Base-by-base conservation (phyloP, 2,888 invertebrate genomes). In the Tholera decimalis region DNA sequence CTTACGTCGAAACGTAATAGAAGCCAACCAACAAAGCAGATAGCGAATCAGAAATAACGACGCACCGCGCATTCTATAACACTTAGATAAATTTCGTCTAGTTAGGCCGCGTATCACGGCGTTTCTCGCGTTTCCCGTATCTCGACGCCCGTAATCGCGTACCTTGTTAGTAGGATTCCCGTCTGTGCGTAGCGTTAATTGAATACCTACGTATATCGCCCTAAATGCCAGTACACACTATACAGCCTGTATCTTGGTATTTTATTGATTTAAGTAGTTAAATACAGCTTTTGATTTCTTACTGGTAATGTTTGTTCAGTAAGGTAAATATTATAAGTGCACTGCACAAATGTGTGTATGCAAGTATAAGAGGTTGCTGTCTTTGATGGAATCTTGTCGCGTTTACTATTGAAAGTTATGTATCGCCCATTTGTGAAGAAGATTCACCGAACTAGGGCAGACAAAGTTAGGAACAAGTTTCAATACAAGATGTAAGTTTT, bases 31-130 rank as follows among this genome's bases (percentile, higher is more conserved):
- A 56, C 72, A 72, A 73, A 80, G 37, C 66, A 72, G 72, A 74
- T 76, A 67, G 73, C 73, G 58, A 77, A 76, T 77, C 57, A 77
- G 76, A 78, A 80, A 76, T 80, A 80, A 80, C 79, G 81, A 79
- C 73, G 70, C 74, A 66, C 82, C 84, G 81, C 85, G 82, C 86
- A 85, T 89, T 87, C 89, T 86, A 87, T 84, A 86, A 83, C 88
- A 88, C 89, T 89, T 83, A 92, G 89, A 92, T 91, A 92, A 91
- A 90, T 89, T 88, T 85, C 63, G 79, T 73, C 77, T 85, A 85
- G 84, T 86, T 84, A 86, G 83, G 71, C 79, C 70, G 81, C 80
- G 79, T 82, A 86, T 86, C 87, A 82, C 83, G 69, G 78, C 33
- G 64, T 84, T 80, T 83, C 84, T 80, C 80, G 73, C 83, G 73